A percentile compares a stretch with the other conserved stretches of the same genome.
Conservation (phyloP, 2,888 invertebrate species). For the Acrocyrtus sp. region DNA sequence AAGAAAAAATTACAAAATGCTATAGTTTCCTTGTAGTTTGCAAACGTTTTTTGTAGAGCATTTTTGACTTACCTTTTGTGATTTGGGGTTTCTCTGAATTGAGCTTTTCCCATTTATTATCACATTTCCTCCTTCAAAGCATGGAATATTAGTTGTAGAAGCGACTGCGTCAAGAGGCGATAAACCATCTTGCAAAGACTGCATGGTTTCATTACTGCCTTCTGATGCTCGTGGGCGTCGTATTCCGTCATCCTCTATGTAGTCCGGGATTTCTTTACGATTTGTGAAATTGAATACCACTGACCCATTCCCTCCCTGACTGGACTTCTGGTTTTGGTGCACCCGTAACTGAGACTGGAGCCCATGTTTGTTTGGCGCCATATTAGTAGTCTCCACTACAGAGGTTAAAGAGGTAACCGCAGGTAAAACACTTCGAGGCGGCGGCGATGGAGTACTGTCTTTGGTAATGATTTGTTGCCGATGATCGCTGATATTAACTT, state of each 20-base stretch:
- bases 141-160: conserved; percentile 68
- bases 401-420: neutral
- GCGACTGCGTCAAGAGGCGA: conserved; percentile 45
- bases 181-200: conserved; percentile 15
- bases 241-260: conserved; percentile 89
- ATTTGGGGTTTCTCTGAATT: conserved; percentile 74
- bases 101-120: conserved; percentile 91
- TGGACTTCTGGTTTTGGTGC: conserved; percentile 62
- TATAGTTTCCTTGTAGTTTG: neutral
- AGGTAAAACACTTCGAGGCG: conserved; percentile 12
- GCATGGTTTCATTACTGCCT: conserved; percentile 58
- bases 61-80: conserved; percentile 71
- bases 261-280: conserved; percentile 85
- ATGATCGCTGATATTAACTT: neutral
- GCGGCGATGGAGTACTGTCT: conserved; percentile 11
- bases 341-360: conserved; percentile 53
- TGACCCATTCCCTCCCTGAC: conserved; percentile 65
- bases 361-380: conserved; percentile 9
- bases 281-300: conserved; percentile 90
- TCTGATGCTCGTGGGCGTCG: conserved; percentile 32
- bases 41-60: neutral
- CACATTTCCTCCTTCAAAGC: conserved; percentile 87
- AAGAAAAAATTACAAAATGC: conserved; percentile 64
- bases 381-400: neutral
- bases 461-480: conserved; percentile 18